phyloP scores from a whole-genome alignment of 2,888 invertebrate genomes.

The Trypoxylon attenuatum region DNA sequence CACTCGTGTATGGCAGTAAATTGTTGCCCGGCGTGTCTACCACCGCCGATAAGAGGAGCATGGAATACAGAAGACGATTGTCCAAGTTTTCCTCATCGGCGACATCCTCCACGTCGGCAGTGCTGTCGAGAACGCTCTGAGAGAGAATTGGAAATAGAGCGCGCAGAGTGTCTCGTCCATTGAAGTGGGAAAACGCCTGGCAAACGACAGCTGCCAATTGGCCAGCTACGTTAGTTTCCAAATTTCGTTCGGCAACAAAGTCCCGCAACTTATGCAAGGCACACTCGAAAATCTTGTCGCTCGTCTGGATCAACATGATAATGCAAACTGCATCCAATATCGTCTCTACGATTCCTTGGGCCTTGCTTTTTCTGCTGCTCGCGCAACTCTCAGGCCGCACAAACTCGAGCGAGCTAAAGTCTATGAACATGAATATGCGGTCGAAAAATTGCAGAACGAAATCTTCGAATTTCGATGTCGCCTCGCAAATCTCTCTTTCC shows the following conservation, averaged over 20 bases:
- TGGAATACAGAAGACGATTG: slow-evolving; percentile 85
- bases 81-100: slow-evolving; percentile 86
- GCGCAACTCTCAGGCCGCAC: slow-evolving; percentile 78
- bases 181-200: slow-evolving; percentile 80
- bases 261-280: slow-evolving; percentile 85
- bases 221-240: slow-evolving; percentile 90
- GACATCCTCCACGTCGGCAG: slow-evolving; percentile 80
- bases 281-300: slow-evolving; percentile 77
- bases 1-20: slow-evolving; percentile 81
- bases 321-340: slow-evolving; percentile 82
- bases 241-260: slow-evolving; percentile 84
- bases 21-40: slow-evolving; percentile 81
- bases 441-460: slow-evolving; percentile 91
- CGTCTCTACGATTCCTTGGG: slow-evolving; percentile 84
- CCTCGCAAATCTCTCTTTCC: slow-evolving; percentile 84
- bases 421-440: slow-evolving; percentile 83
- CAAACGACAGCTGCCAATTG: slow-evolving; percentile 85
- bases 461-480: slow-evolving; percentile 91
- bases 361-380: slow-evolving; percentile 78
- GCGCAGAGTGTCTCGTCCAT: slow-evolving; percentile 83
- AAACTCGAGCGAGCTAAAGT: slow-evolving; percentile 82
- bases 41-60: slow-evolving; percentile 84
- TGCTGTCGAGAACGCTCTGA: slow-evolving; percentile 78
- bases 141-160: slow-evolving; percentile 85
- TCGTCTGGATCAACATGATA: slow-evolving; percentile 84